Conservation (phyloP, 2,888 invertebrate species). For the Eupithecia vulgata region DNA sequence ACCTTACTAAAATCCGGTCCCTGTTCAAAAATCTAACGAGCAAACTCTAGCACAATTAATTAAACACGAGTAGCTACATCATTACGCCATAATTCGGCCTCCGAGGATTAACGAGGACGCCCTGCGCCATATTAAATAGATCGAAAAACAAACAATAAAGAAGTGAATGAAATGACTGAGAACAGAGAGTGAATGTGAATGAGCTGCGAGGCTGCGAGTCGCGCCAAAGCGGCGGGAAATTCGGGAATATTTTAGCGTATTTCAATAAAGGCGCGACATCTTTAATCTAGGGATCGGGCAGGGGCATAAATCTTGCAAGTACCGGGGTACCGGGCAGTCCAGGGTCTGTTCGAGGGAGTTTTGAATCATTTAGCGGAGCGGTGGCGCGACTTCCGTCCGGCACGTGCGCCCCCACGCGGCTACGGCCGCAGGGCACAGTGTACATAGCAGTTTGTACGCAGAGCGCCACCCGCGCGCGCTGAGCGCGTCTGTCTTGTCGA, state of each 20-base stretch:
- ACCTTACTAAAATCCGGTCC: slow-evolving; percentile 30
- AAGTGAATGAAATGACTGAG: slow-evolving; percentile 70
- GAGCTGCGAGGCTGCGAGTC: slow-evolving; percentile 52
- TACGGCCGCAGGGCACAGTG: slow-evolving; percentile 51
- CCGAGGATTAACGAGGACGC: slow-evolving; percentile 56
- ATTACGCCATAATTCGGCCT: slow-evolving; percentile 46
- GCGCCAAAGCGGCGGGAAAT: slow-evolving; percentile 36
- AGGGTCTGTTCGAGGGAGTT: slow-evolving; percentile 64
- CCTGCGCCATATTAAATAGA: slow-evolving; percentile 61
- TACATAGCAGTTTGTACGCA: slow-evolving; percentile 27
- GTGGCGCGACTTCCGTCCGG: slow-evolving; percentile 81
- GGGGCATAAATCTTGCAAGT: slow-evolving; percentile 84
- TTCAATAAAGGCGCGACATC: slow-evolving; percentile 83
- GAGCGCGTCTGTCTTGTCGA: slow-evolving; percentile 81
- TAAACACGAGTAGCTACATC: slow-evolving; percentile 48
- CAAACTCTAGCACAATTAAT: slow-evolving; percentile 40
- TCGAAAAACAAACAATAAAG: slow-evolving; percentile 75
- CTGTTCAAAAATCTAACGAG: slow-evolving; percentile 37
- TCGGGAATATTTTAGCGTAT: slow-evolving; percentile 72
- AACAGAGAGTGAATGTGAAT: slow-evolving; percentile 69
- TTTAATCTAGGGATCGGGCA: slow-evolving; percentile 83
- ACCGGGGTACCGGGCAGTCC: slow-evolving; percentile 63
- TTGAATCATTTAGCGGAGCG: slow-evolving; percentile 83
- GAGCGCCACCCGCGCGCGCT: slow-evolving; percentile 52
- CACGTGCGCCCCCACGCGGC: slow-evolving; percentile 59